Evolutionary conservation across 2,888 invertebrate genomes (phyloP).

Genomic region (Chrysolina oricalcia): DNA sequence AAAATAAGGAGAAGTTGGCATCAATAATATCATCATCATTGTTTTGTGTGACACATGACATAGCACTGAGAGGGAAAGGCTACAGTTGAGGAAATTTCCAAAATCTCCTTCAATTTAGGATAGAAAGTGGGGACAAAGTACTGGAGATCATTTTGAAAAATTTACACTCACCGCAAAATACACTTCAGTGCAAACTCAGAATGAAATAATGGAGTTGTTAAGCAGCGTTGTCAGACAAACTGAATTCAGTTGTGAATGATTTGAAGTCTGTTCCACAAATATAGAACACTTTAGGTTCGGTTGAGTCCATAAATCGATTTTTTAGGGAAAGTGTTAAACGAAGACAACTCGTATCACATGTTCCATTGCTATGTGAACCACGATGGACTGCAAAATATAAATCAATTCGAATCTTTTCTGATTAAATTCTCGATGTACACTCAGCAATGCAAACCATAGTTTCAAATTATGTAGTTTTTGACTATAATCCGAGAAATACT

Average conservation of each 20-base stretch:
- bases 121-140: background rate
- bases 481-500: no score
- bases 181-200: no score
- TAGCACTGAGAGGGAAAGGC: background rate
- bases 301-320: background rate
- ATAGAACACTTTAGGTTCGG: background rate
- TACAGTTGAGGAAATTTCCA: background rate
- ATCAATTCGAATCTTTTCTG: no score
- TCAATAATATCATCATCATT: background rate
- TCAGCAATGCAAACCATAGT: no score
- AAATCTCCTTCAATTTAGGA: background rate
- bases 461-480: no score
- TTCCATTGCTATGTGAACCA: no score
- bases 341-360: no score
- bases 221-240: background rate
- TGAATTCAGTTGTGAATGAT: background rate
- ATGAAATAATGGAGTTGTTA: no score
- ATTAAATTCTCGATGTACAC: no score
- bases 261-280: no score
- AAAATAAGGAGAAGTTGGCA: background rate
- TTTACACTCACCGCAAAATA: no score
- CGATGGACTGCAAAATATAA: no score
- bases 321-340: background rate
- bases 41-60: conserved; percentile 1
- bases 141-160: background rate